Conservation (phyloP, 2,888 invertebrate genomes). For the Anticlea derivata region DNA sequence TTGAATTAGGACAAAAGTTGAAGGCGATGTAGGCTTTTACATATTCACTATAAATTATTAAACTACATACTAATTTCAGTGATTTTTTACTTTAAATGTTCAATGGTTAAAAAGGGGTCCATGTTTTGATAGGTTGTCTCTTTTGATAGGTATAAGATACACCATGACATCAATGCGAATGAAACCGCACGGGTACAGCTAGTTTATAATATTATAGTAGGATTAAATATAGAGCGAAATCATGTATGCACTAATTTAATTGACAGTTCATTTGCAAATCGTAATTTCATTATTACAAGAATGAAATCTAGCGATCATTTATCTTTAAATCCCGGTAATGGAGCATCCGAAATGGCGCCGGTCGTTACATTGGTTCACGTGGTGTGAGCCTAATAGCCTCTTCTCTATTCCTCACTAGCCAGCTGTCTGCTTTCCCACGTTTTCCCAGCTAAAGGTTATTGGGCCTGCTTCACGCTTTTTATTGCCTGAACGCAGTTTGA, state of each 20-base stretch:
- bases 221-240: too few species aligned
- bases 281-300: slow-evolving; percentile 14
- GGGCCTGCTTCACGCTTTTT: slow-evolving; percentile 81
- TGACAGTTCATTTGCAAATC: slow-evolving; percentile 12
- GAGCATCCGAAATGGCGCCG: slow-evolving; percentile 62
- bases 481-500: slow-evolving; percentile 82
- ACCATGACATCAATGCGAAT: too few species aligned
- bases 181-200: too few species aligned
- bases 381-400: slow-evolving; percentile 55
- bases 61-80: too few species aligned
- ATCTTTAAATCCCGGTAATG: slow-evolving; percentile 57
- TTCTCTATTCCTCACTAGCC: slow-evolving; percentile 74
- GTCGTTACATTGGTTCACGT: slow-evolving; percentile 68
- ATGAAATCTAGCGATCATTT: slow-evolving; percentile 37
- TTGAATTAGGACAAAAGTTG: too few species aligned
- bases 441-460: slow-evolving; percentile 76
- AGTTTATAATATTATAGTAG: too few species aligned
- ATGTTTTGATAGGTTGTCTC: too few species aligned
- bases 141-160: too few species aligned
- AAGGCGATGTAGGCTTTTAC: too few species aligned
- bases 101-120: too few species aligned
- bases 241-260: background rate
- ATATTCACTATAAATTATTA: too few species aligned
- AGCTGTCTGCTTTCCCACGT: slow-evolving; percentile 76
- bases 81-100: too few species aligned